These are phyloP conservation scores for Astreopora myriophthalma DNA, from an alignment of 64 coral and sea anemone genomes.

Conservation along the genomic window DNA sequence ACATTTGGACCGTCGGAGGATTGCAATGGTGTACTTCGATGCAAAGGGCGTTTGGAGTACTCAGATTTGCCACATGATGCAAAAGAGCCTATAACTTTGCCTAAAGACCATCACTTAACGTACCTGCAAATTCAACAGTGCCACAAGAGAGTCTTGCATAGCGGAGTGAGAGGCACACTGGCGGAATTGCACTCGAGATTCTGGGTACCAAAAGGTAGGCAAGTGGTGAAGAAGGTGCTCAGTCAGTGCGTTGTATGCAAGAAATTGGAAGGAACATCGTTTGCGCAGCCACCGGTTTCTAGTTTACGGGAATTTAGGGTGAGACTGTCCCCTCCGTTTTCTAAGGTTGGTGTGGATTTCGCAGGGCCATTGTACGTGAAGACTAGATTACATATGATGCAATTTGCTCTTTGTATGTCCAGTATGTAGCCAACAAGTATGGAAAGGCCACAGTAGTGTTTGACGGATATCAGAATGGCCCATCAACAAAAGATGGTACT, in stretches of 20 bases:
- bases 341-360: background rate
- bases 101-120: slow-evolving; percentile 13
- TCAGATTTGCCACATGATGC: background rate
- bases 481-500: slow-evolving; percentile 26
- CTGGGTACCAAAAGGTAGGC: slow-evolving; percentile 52
- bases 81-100: background rate
- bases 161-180: slow-evolving; percentile 38
- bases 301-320: background rate
- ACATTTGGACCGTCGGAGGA: background rate
- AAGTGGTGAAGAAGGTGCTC: slow-evolving; percentile 45
- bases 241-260: background rate
- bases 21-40: background rate
- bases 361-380: background rate
- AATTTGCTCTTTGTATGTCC: background rate
- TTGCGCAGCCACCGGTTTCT: background rate
- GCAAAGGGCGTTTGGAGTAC: background rate
- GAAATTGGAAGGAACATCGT: background rate
- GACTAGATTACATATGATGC: slow-evolving; percentile 22
- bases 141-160: slow-evolving; percentile 15
- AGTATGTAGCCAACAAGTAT: slow-evolving; percentile 16
- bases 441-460: slow-evolving; percentile 36
- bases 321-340: background rate
- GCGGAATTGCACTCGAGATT: background rate
- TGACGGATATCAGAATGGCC: slow-evolving; percentile 5
- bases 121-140: background rate